Evolutionary conservation across 2,797 vertebrate species (phyloP).

Genomic region (Phoxinus dragarum): DNA sequence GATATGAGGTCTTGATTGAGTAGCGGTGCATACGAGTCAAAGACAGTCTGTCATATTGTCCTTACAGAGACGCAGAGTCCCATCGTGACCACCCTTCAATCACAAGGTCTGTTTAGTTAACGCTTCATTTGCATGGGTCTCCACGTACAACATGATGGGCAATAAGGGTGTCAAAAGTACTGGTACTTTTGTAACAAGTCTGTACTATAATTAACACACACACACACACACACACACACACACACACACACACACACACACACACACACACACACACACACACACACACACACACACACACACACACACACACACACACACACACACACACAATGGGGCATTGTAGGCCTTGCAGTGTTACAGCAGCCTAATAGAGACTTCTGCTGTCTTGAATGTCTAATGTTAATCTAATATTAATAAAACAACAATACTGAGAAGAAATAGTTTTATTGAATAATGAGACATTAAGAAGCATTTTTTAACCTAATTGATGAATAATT

Average conservation of each 20-base stretch:
- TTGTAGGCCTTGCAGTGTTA: no score
- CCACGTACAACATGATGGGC: constrained; percentile 14
- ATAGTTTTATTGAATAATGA: neutral
- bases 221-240: no score
- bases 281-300: no score
- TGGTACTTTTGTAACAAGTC: neutral
- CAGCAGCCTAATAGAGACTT: neutral
- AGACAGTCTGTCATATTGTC: constrained; percentile 58
- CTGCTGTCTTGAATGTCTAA: neutral
- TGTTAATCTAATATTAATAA: neutral
- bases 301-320: no score
- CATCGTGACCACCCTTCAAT: constrained; percentile 60
- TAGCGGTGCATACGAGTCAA: constrained; percentile 54
- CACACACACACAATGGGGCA: neutral
- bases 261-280: no score
- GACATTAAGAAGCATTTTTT: neutral
- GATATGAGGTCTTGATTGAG: constrained; percentile 59
- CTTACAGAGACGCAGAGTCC: constrained; percentile 53
- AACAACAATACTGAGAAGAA: neutral
- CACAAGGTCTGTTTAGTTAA: constrained; percentile 50
- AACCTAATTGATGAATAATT: neutral
- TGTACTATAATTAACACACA: neutral
- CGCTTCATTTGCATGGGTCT: constrained; percentile 57
- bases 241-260: neutral
- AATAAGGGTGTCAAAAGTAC: constrained; percentile 3